Evolutionary conservation across 2,888 invertebrate genomes (phyloP), one percentile per base, ranked within the genome.

Genomic region (Apotomis capreana): DNA sequence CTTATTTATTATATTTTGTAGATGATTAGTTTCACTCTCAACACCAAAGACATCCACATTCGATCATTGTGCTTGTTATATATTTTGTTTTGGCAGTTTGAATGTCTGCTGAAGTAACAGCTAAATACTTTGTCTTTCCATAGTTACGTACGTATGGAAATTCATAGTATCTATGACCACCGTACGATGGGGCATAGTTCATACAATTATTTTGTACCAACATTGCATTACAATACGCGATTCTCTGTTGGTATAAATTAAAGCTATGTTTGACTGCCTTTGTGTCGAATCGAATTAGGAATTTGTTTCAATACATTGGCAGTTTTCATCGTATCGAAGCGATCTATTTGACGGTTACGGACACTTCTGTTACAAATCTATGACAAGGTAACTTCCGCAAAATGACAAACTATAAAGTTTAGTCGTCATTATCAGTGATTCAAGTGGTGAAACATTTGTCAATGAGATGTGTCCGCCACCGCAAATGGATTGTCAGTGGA

Each of bases 401-500:
- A 40, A 40, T 40, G 40, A 6, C 6, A 26, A 15, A n/a, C 55
- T 26, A 12, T 40, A 6, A 40, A 40, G 4, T 10, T 12, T 10
- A 49, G 8, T 49, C 9, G 9, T 40, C 6, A 6, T 6, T 1
- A 49, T 49, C 5, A 49, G 9, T 8, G 4, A 57, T 26, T 57
- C 12, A 26, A 26, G 55, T 57, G 9, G 26, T 55, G 15, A 5
- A 58, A 58, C 5, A 5, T n/a, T 37, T 58, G 58, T 6, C 37
- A 58, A n/a, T 5, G 9, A 55, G 44, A 65, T 57, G 65, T 62
- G 55, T 52, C 60, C 60, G 37, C 26, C 4, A 36, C 62, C 44
- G 10, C 44, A 68, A 62, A 67, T 61, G 13, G 67, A 51, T 72
- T 76, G 79, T 77, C 78, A 71, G 78, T 81, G 84, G 82, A 79